phyloP scores from a whole-genome alignment of 2,113 vertebrate genomes.

The Siniperca knerii region DNA sequence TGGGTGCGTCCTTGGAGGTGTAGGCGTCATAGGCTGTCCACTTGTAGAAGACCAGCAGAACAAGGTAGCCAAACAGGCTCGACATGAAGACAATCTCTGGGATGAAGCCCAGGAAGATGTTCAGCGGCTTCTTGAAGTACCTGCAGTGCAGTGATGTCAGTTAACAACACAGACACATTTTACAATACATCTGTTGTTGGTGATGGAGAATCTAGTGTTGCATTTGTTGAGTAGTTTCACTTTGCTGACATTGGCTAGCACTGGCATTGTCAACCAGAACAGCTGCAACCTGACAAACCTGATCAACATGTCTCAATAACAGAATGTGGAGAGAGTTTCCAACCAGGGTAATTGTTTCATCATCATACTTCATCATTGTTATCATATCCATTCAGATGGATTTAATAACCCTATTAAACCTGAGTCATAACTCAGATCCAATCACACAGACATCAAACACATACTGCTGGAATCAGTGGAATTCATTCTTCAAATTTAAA shows the following conservation, averaged over 20 bases:
- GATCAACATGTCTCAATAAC: too few relatives aligned
- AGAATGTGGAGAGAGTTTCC: not conserved
- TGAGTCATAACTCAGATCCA: not conserved
- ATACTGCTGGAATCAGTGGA: too few relatives aligned
- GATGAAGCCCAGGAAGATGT: conserved; percentile 97
- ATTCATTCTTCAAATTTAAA: too few relatives aligned
- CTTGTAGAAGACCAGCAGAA: conserved; percentile 96
- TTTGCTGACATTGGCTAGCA: not conserved
- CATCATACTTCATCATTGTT: not conserved
- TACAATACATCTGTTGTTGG: not conserved
- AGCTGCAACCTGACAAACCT: not conserved
- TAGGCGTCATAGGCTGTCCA: conserved; percentile 92
- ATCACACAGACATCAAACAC: too few relatives aligned
- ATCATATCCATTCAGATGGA: not conserved
- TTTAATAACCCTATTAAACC: not conserved
- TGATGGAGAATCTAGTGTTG: not conserved
- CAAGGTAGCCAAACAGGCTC: conserved; percentile 94
- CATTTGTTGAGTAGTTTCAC: not conserved
- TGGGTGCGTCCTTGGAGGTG: conserved; percentile 92
- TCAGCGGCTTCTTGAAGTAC: conserved; percentile 97
- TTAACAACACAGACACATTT: not conserved
- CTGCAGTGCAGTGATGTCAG: conserved; percentile 74
- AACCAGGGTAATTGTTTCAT: not conserved
- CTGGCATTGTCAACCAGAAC: not conserved
- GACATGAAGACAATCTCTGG: conserved; percentile 97